These are phyloP conservation scores for Brachypodius melanocephalos DNA, from an alignment of 2,113 vertebrate species.

Conservation along the genomic window DNA sequence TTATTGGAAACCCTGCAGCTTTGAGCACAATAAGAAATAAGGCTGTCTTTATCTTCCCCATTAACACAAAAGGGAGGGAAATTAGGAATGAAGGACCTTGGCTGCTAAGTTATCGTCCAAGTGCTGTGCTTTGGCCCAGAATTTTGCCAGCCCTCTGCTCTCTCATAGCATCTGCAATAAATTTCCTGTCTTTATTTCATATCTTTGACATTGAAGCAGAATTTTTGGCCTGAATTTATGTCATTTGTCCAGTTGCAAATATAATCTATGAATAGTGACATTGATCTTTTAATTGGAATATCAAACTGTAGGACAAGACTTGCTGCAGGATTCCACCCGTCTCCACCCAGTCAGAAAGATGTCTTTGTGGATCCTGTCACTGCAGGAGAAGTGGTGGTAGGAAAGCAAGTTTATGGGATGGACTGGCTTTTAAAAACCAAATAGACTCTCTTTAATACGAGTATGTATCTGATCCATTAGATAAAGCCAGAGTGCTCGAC, in stretches of 20 bases:
- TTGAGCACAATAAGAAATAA: background rate
- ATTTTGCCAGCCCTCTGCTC: slow-evolving; percentile 2
- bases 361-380: background rate
- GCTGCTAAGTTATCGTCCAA: background rate
- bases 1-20: background rate
- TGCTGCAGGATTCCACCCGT: slow-evolving; percentile 30
- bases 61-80: background rate
- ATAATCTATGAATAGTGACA: slow-evolving; percentile 45
- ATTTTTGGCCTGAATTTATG: slow-evolving; percentile 69
- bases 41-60: background rate
- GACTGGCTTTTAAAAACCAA: background rate
- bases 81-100: background rate
- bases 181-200: slow-evolving; percentile 30
- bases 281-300: slow-evolving; percentile 69
- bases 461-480: background rate
- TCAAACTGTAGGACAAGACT: slow-evolving; percentile 29
- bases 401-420: background rate
- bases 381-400: background rate
- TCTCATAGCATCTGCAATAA: slow-evolving; percentile 34
- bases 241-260: slow-evolving; percentile 59
- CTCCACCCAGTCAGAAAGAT: background rate
- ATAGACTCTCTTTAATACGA: background rate
- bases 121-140: background rate
- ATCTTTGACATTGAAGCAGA: slow-evolving; percentile 62
- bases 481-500: background rate